Conservation (phyloP, 2,113 vertebrate species). For the Crotalus tigris region DNA sequence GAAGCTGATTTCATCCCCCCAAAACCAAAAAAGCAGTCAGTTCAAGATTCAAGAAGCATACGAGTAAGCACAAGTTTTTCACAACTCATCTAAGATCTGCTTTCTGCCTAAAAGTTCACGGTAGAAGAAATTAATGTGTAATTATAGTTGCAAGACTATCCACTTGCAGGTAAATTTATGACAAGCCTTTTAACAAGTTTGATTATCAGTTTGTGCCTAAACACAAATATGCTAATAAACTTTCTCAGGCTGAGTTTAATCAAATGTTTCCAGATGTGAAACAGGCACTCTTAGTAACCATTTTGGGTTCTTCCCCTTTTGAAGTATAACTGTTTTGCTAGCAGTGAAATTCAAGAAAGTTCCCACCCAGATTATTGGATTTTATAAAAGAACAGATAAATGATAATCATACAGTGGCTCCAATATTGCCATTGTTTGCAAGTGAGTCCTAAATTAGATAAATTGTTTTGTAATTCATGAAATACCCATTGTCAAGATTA, state of each 20-base stretch:
- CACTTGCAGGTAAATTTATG: constrained; percentile 6
- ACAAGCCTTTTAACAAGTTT: constrained; percentile 13
- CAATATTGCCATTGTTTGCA: not conserved
- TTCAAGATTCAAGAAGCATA: not conserved
- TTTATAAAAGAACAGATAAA: not conserved
- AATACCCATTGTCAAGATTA: not conserved
- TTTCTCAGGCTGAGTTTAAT: not conserved
- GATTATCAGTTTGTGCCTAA: constrained; percentile 1
- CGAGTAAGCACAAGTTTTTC: not conserved
- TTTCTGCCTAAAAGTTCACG: not conserved
- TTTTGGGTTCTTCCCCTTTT: not conserved
- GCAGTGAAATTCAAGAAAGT: not conserved
- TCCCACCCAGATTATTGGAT: not conserved
- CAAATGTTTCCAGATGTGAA: not conserved
- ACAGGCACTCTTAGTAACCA: not conserved
- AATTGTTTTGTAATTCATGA: no score
- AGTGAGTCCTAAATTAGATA: not conserved
- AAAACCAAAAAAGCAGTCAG: not conserved
- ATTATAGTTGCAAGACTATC: constrained; percentile 32
- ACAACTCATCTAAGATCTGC: not conserved
- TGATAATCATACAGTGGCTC: not conserved
- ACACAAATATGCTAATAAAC: constrained; percentile 5
- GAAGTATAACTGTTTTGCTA: not conserved
- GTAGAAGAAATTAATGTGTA: not conserved
- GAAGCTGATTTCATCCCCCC: not conserved